Evolutionary conservation across 2,113 vertebrate genomes (phyloP).

Genomic region (Thermophis baileyi): DNA sequence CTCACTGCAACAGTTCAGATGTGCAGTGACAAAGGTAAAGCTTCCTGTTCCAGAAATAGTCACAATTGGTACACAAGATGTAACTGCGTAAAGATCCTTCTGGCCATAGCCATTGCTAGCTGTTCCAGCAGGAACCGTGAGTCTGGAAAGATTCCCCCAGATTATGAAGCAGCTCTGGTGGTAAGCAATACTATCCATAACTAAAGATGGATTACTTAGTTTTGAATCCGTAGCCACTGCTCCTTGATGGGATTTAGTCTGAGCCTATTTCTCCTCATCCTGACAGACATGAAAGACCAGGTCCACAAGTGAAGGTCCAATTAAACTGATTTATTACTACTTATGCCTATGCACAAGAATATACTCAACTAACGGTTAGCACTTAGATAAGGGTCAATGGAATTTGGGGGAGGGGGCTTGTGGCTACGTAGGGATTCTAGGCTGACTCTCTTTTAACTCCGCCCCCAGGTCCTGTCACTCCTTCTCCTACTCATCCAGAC

Average conservation of each 20-base stretch:
- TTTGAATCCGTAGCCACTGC: background rate
- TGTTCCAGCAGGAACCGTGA: background rate
- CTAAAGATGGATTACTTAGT: background rate
- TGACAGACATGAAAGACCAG: background rate
- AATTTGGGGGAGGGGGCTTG: background rate
- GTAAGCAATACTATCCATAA: background rate
- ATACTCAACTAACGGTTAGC: background rate
- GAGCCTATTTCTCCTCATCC: background rate
- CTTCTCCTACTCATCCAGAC: background rate
- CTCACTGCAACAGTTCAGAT: background rate
- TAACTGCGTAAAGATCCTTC: background rate
- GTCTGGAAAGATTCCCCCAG: background rate
- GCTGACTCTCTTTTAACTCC: background rate
- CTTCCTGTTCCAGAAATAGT: background rate
- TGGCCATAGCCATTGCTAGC: background rate
- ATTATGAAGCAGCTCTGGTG: background rate
- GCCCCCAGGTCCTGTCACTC: background rate
- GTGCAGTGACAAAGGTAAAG: background rate
- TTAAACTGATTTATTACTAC: background rate
- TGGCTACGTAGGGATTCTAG: background rate
- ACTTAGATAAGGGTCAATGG: background rate
- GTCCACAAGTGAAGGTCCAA: background rate
- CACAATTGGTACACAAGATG: background rate
- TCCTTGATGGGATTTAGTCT: background rate
- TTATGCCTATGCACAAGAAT: background rate